Evolutionary conservation across 2,888 invertebrate genomes (phyloP), one percentile per base, ranked within the genome.

Genomic region (Griposia aprilina): DNA sequence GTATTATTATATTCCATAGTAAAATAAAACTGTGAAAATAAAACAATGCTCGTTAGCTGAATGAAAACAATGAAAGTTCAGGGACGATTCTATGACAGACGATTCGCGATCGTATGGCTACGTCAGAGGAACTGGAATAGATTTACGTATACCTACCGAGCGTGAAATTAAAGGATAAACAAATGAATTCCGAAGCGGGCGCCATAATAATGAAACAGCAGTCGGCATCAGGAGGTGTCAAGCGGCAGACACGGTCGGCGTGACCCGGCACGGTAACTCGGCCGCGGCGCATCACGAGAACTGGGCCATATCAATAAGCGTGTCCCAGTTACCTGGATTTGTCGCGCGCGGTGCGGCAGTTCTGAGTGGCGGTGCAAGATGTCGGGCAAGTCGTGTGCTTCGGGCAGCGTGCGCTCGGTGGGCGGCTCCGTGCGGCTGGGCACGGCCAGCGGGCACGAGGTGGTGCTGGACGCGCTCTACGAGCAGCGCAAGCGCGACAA

Each of bases 401-500:
- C 97, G 85, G 97, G 97, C 91, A 97, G 97, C 93, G 94, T 97
- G 92, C 95, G 97, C 83, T 96, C 96, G 84, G 92, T 93, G 89
- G 95, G 92, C 81, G 97, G 96, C 87, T 95, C 96, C 77, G 95
- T 95, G 92, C 94, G 96, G 86, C 93, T 95, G 84, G 95, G 94
- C 90, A 88, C 94, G 74, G 89, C 93, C 75, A 85, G 92, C 81
- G 93, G 92, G 20, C 97, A 97, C 93, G 97, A 97, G 92, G 97
- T 98, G 66, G 98, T 98, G 94, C 97, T 98, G 88, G 98, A 98
- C 93, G 97, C 98, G 90, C 96, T 98, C 76, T 98, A 98, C 96
- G 98, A 98, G 93, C 98, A 98, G 93, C 98, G 98, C 85, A 98
- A 98, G 94, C 98, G 98, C 91, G 98, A 98, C 94, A 98, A 98